phyloP scores from a whole-genome alignment of 2,797 vertebrate genomes.

The Dipus sagitta region DNA sequence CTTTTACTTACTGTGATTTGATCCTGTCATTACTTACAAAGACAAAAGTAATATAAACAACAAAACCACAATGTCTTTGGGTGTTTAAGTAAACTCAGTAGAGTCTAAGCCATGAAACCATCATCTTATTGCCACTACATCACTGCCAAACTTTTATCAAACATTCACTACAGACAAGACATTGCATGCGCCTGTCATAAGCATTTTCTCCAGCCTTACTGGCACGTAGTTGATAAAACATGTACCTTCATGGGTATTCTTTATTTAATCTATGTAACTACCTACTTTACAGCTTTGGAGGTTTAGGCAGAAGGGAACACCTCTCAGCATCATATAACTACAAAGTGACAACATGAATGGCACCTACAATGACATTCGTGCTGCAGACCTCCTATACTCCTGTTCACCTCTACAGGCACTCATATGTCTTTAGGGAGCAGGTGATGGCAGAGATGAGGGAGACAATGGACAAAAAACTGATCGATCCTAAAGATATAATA shows the following conservation, averaged over 20 bases:
- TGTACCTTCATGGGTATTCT: not conserved
- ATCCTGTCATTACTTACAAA: not conserved
- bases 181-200: not conserved
- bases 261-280: not conserved
- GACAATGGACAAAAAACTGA: not conserved
- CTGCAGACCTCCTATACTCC: not conserved
- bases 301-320: too few species aligned
- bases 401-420: not conserved
- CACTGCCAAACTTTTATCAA: not conserved
- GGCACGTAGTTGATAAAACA: not conserved
- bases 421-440: constrained; percentile 7
- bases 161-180: not conserved
- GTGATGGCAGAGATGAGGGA: not conserved
- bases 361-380: too few species aligned
- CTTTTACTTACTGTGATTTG: constrained; percentile 32
- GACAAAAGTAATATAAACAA: not conserved
- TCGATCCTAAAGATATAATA: not conserved
- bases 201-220: not conserved
- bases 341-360: not conserved
- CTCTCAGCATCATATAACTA: not conserved
- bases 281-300: too few species aligned
- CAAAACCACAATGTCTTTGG: not conserved
- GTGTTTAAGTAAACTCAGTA: constrained; percentile 16
- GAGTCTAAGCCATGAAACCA: not conserved
- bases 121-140: not conserved